phyloP scores from a whole-genome alignment of 2,888 invertebrate genomes.

The Daptonema setosum region DNA sequence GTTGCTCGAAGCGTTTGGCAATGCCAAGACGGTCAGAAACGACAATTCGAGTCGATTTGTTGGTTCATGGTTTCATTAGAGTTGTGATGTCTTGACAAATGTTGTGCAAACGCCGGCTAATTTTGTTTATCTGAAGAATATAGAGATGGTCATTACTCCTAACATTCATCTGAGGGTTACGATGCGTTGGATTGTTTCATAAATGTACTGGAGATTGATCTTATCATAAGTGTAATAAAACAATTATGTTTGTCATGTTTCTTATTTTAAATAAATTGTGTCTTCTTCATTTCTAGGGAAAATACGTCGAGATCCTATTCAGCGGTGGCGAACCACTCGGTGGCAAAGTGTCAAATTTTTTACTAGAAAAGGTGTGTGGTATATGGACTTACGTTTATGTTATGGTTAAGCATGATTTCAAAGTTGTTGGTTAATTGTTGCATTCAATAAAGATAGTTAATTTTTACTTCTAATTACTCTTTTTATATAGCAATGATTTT shows the following conservation, averaged over 20 bases:
- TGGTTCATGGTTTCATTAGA: conserved; percentile 25
- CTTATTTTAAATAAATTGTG: not conserved
- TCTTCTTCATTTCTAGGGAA: conserved; percentile 32
- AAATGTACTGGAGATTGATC: no score
- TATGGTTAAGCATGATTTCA: not conserved
- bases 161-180: no score
- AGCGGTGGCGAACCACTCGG: conserved; percentile 47
- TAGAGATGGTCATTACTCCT: no score
- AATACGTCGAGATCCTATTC: conserved; percentile 49
- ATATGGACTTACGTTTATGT: conserved; percentile 1
- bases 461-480: conserved; percentile 3
- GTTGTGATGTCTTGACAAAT: no score
- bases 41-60: conserved; percentile 45
- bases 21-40: conserved; percentile 44
- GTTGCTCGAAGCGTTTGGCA: conserved; percentile 45
- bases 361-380: conserved; percentile 43
- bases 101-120: no score
- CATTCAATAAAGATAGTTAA: no score
- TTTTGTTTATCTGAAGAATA: no score
- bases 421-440: no score
- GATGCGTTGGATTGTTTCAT: no score
- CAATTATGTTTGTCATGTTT: not conserved
- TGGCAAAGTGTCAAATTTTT: conserved; percentile 46
- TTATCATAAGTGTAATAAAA: no score
- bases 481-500: no score